A percentile compares a stretch with the other conserved stretches of the same genome.
Evolutionary conservation across 2,113 vertebrate species (phyloP).

Genomic region (Rhagologus leucostigma): DNA sequence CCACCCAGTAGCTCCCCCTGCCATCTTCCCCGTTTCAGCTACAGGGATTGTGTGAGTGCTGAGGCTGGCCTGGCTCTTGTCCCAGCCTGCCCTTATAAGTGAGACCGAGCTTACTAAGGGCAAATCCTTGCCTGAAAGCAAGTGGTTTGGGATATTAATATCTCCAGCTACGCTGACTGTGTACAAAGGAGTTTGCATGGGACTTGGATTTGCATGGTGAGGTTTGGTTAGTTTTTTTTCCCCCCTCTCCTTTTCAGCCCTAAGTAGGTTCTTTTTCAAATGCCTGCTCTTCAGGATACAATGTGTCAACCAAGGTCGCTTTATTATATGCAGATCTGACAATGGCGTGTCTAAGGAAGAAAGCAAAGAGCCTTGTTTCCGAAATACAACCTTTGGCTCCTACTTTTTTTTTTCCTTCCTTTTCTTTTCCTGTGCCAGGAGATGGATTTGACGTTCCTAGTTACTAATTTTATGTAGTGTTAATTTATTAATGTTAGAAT

Average conservation of each 20-base stretch:
- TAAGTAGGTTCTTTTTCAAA: neutral
- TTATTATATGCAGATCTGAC: neutral
- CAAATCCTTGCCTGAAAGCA: neutral
- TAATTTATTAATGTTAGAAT: neutral
- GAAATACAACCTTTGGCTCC: neutral
- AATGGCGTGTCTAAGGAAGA: neutral
- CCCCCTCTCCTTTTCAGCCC: neutral
- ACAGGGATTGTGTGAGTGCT: neutral
- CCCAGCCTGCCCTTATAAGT: neutral
- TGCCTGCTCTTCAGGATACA: neutral
- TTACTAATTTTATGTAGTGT: neutral
- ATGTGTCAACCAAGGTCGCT: rapidly evolving
- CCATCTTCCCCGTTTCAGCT: rapidly evolving
- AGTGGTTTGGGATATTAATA: neutral
- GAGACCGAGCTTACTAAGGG: neutral
- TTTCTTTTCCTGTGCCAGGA: neutral
- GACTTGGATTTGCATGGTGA: neutral
- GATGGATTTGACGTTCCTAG: neutral
- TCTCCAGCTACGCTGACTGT: neutral
- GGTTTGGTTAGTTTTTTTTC: neutral
- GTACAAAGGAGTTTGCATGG: neutral
- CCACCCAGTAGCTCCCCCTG: neutral
- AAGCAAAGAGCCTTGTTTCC: neutral
- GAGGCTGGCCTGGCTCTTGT: neutral
- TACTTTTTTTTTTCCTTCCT: neutral